Conservation (phyloP, 2,113 vertebrate genomes). For the Rutilus rutilus region DNA sequence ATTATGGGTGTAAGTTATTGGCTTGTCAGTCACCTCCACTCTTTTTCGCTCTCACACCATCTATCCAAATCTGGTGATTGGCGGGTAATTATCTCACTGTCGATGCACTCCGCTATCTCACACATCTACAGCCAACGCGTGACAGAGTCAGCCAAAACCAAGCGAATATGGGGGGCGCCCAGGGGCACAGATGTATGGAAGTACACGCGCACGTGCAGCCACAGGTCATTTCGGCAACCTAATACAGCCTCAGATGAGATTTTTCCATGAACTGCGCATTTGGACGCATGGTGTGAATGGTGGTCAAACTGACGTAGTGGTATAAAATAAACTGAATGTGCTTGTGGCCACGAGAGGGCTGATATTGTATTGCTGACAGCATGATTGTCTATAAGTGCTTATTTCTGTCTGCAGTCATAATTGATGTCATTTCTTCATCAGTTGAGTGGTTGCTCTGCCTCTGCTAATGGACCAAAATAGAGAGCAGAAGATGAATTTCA, state of each 20-base stretch:
- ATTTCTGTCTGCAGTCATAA: constrained; percentile 47
- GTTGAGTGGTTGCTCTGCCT: neutral
- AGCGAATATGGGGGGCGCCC: neutral
- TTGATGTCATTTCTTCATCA: constrained; percentile 39
- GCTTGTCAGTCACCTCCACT: constrained; percentile 29
- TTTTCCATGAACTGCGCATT: constrained; percentile 6
- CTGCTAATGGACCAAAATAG: constrained; percentile 25
- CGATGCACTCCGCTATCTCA: constrained; percentile 22
- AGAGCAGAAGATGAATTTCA: constrained; percentile 20
- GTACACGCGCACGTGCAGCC: neutral
- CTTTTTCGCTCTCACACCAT: constrained; percentile 14
- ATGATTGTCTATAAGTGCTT: constrained; percentile 42
- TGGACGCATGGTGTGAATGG: neutral
- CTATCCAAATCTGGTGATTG: constrained; percentile 41
- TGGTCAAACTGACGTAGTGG: neutral
- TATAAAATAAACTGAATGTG: neutral
- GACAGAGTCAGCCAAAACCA: constrained; percentile 34
- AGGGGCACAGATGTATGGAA: neutral
- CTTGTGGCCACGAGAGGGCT: constrained; percentile 23
- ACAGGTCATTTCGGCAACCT: constrained; percentile 11
- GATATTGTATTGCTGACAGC: constrained; percentile 32
- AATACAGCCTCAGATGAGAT: neutral
- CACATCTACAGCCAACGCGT: constrained; percentile 47
- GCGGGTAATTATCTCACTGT: constrained; percentile 57
- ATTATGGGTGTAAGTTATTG: constrained; percentile 19